These are phyloP conservation scores for Pararge aegeria DNA, from an alignment of 1,140 invertebrate genomes.

Conservation along the genomic window DNA sequence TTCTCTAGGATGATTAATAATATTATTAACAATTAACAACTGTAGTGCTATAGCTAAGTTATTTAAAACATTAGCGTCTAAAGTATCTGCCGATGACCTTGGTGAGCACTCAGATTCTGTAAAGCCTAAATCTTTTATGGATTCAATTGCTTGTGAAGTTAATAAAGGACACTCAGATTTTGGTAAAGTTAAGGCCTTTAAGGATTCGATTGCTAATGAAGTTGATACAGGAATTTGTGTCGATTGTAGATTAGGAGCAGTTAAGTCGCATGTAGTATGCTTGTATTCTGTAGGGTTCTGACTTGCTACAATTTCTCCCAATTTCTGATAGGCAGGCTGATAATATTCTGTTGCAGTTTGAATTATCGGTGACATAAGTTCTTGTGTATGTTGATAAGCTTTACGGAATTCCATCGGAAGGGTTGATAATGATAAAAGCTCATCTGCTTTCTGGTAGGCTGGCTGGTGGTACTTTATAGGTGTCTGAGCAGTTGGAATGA, in stretches of 20 bases:
- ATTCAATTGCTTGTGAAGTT: background rate
- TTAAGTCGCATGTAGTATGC: background rate
- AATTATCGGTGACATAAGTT: background rate
- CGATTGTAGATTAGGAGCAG: background rate
- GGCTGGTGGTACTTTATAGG: background rate
- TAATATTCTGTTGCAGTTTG: background rate
- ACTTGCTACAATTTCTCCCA: background rate
- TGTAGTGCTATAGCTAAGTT: constrained; percentile 66
- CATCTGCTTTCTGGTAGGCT: background rate
- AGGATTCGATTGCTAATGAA: background rate
- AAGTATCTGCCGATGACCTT: background rate
- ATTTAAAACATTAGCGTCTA: constrained; percentile 54
- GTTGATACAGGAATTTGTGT: background rate
- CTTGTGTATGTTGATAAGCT: background rate
- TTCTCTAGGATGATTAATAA: constrained; percentile 43
- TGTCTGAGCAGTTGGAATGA: too few species aligned
- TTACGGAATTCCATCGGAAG: background rate
- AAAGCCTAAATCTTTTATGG: constrained; percentile 4
- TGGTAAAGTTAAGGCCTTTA: constrained; percentile 3
- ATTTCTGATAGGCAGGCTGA: background rate
- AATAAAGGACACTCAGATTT: background rate
- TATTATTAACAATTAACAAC: constrained; percentile 57
- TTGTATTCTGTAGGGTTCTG: background rate
- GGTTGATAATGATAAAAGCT: background rate
- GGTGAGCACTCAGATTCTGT: background rate